Evolutionary conservation across 2,888 invertebrate genomes (phyloP).

Genomic region (Dryocosmus kuriphilus): DNA sequence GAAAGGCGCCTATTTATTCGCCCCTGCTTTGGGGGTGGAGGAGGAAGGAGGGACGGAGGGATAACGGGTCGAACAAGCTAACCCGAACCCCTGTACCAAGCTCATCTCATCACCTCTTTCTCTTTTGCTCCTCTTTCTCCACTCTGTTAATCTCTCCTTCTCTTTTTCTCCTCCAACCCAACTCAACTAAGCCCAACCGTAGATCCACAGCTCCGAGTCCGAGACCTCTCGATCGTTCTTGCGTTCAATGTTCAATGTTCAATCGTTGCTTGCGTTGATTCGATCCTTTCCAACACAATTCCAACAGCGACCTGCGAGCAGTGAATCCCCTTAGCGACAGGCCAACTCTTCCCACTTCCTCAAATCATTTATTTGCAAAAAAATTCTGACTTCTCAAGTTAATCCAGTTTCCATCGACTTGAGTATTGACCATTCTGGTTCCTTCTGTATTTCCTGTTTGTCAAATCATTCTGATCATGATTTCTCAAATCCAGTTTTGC

Average conservation of each 20-base stretch:
- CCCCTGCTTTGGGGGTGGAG: conserved; percentile 44
- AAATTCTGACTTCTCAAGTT: conserved; percentile 19
- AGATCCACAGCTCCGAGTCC: conserved; percentile 55
- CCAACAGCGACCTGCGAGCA: conserved; percentile 4
- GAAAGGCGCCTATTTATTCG: conserved; percentile 9
- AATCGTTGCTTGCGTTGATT: neutral
- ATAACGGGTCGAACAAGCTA: conserved; percentile 78
- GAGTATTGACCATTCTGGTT: conserved; percentile 28
- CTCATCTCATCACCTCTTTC: conserved; percentile 54
- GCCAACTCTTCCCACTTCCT: conserved; percentile 22
- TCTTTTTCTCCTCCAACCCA: conserved; percentile 38
- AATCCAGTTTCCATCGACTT: conserved; percentile 19
- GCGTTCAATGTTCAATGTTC: conserved; percentile 8
- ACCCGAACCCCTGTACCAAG: conserved; percentile 70
- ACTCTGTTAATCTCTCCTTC: conserved; percentile 50
- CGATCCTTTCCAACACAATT: neutral
- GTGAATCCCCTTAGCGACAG: conserved; percentile 35
- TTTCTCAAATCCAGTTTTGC: conserved; percentile 7
- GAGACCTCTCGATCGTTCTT: conserved; percentile 49
- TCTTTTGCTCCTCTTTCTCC: conserved; percentile 44
- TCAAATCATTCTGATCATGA: conserved; percentile 1
- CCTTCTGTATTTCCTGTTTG: conserved; percentile 18
- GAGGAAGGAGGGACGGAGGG: conserved; percentile 65
- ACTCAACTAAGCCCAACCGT: conserved; percentile 10
- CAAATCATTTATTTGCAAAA: conserved; percentile 27